Evolutionary conservation across 2,797 vertebrate species (phyloP).

Genomic region (Phataginus tricuspis): DNA sequence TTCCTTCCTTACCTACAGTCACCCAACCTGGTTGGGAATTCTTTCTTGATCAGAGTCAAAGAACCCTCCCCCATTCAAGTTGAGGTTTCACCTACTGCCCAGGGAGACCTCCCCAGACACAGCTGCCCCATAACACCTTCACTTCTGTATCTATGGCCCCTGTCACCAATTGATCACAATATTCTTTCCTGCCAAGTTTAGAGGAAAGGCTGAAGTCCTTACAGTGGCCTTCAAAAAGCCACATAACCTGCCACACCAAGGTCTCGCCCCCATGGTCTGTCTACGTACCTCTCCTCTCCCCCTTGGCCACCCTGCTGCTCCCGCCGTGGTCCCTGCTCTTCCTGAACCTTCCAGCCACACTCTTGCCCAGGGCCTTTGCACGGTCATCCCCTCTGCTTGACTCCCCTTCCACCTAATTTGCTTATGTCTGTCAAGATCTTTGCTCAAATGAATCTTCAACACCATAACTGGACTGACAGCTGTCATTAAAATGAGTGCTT

Average conservation of each 20-base stretch:
- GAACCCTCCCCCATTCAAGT: too few relatives aligned
- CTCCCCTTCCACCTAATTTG: too few relatives aligned
- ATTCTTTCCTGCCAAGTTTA: background rate
- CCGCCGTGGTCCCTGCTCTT: too few relatives aligned
- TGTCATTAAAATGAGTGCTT: fast-evolving
- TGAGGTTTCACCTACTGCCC: too few relatives aligned
- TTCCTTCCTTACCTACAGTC: too few relatives aligned
- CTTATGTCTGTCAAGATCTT: background rate
- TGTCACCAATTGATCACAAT: fast-evolving
- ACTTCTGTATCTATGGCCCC: fast-evolving
- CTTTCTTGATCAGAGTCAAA: too few relatives aligned
- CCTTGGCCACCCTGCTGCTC: too few relatives aligned
- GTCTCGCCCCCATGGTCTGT: fast-evolving
- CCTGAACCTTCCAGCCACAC: fast-evolving
- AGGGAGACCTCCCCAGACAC: too few relatives aligned
- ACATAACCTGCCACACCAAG: fast-evolving
- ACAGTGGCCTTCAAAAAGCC: background rate
- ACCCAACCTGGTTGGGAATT: too few relatives aligned
- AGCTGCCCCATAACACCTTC: too few relatives aligned
- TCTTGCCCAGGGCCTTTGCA: background rate
- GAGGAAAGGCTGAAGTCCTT: background rate
- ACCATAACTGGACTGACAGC: background rate
- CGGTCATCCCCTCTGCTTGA: background rate
- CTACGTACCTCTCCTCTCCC: fast-evolving
- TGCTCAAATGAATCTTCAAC: background rate